phyloP scores from a whole-genome alignment of 2,888 invertebrate species.

The Caradrina clavipalpis region DNA sequence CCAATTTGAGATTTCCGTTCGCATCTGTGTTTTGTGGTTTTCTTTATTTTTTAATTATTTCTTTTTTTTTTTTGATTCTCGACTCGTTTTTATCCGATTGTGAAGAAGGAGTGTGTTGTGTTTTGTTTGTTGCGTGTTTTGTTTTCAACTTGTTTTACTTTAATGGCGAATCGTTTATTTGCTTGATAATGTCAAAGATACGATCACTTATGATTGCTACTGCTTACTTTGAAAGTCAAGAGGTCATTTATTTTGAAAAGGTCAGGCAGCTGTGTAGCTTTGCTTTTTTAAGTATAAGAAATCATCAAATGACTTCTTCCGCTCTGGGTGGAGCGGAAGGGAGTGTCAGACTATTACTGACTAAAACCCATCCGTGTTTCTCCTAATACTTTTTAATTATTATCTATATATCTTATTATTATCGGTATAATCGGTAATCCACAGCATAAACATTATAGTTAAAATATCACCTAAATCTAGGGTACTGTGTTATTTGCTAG shows the following conservation, averaged over 20 bases:
- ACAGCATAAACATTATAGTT: no score
- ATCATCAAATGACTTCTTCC: no score
- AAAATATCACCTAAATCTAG: no score
- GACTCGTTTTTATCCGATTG: constrained; percentile 66
- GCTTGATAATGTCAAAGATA: background rate
- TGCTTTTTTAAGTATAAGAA: no score
- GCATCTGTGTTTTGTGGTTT: constrained; percentile 72
- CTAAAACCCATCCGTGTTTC: no score
- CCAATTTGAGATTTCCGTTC: constrained; percentile 86
- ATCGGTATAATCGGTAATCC: no score
- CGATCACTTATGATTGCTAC: background rate
- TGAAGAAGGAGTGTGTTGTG: constrained; percentile 34
- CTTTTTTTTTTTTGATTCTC: constrained; percentile 63
- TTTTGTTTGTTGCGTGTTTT: constrained; percentile 20
- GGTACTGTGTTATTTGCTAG: no score
- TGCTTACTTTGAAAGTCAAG: background rate
- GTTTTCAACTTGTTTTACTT: background rate
- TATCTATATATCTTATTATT: no score
- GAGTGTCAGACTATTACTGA: no score
- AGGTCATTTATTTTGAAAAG: background rate
- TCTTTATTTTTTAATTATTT: constrained; percentile 71
- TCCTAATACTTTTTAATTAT: no score
- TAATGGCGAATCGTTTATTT: background rate
- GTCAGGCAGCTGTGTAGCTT: background rate
- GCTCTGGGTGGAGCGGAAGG: no score